Base-by-base conservation (phyloP, 1,140 invertebrate genomes). In the Saccostrea echinata region DNA sequence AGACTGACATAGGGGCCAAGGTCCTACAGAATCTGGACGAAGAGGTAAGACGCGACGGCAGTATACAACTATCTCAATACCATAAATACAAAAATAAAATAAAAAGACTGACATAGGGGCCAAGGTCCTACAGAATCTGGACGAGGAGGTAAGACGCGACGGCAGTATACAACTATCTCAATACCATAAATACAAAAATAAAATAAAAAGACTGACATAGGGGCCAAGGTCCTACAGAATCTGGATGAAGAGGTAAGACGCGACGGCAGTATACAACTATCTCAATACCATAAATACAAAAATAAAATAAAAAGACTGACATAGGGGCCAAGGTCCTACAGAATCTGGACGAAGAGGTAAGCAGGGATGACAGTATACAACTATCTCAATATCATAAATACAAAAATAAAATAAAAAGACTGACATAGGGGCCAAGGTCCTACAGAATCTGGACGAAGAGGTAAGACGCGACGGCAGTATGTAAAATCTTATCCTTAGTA, bases 261-360 rank as follows among this genome's bases (percentile, higher is more conserved):
- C 35, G 30, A 53, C 16, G 55, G 30, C 30, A n/a, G 6, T 43
- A 43, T 43, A 43, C 4, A 61, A 68, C 21, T 43, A 57, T 18
- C 21, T 3, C 1, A 13, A 9, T 12, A 55, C 35, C 6, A 43
- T 43, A 1, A 43, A 6, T 43, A 43, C 6, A 1, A 43, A 2
- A 43, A 43, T 43, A 43, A 1, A 43, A 43, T 82, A 97, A 97
- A 51, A 97, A 97, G 93, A 98, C 98, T 0, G 96, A 97, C 89
- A 97, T 98, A 92, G 98, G 98, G 0, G 97, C 98, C 94, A 98
- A 98, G 93, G 97, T 99, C 90, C 96, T 99, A n/a, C 97, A 97
- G 92, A 98, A 98, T 94, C 95, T 99, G 35, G 97, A 98, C 93
- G 98, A 98, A 93, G 97, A 98, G 93, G 97, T 97, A 91, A 91